Base-by-base conservation (phyloP, 2,113 vertebrate species). In the Antechinus flavipes region DNA sequence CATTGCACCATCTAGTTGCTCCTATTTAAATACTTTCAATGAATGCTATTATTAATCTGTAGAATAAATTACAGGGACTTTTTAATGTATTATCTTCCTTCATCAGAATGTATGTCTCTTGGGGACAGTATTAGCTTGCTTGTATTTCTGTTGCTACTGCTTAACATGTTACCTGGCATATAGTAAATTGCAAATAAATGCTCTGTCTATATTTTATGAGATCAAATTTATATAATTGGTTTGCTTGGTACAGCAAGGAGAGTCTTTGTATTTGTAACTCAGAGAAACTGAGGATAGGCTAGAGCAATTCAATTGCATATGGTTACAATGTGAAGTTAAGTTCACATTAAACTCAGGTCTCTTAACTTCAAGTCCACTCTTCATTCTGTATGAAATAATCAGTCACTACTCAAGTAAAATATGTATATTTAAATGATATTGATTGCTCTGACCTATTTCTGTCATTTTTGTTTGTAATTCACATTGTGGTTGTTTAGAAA, bases 21-120 rank as follows among this genome's bases (percentile, higher is more conserved):
- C 50, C 50, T 52, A 96, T 23, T 68, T 91, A 94, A 89, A 50
- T 53, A 93, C 92, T 94, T 92, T 50, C 89, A 89, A 12, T 93
- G 12, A 49, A 90, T 56, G 30, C 90, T 95, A 96, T 92, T 30
- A 91, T 93, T 89, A 93, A 26, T 46, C 94, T 54, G n/a, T 19
- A 24, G 56, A 0, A 8, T 50, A 95, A 91, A 35, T 93, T 7
- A 56, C 0, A 54, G 52, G 42, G 6, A 42, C 5, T 8, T 19
- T 84, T 42, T 42, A 42, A 42, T 84, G 19, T 84, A 16, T 6
- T 76, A 35, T n/a, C 68, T 76, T 76, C 68, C 35, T 14, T 76
- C 68, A 76, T 76, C 4, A 22, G 35, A 42, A 42, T 68, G 35
- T 76, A 1, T 76, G 35, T 22, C 16, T n/a, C 35, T 42, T n/a